Percentiles rank a stretch among this genome's conserved stretches.
These are phyloP conservation scores for Semnopithecus entellus DNA, from an alignment of 2,113 vertebrate species.

Conservation along the genomic window DNA sequence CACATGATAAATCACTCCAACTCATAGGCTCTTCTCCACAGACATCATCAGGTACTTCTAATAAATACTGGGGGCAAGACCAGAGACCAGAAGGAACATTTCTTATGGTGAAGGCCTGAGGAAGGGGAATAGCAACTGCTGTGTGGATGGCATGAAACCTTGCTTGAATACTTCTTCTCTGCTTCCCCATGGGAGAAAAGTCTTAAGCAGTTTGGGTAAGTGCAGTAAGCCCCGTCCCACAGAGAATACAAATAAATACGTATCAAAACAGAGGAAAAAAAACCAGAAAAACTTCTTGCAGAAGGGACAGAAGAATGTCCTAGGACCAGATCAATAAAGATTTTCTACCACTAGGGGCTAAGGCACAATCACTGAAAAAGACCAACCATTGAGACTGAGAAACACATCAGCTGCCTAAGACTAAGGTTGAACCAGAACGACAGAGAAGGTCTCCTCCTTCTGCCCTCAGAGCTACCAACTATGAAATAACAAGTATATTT, in stretches of 20 bases:
- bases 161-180: not conserved
- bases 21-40: not conserved
- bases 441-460: not conserved
- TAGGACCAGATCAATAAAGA: not conserved
- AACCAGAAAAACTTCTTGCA: not conserved
- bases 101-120: not conserved
- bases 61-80: not conserved
- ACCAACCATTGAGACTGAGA: not conserved
- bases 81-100: not conserved
- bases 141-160: not conserved
- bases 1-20: not conserved
- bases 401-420: not conserved
- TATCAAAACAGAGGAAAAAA: not conserved
- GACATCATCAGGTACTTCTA: not conserved
- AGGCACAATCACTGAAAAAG: not conserved
- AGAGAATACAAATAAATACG: not conserved
- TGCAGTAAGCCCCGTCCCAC: not conserved
- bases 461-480: not conserved
- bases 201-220: not conserved
- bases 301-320: not conserved
- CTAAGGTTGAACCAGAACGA: not conserved
- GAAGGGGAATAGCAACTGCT: not conserved
- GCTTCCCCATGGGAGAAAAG: not conserved
- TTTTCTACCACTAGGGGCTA: not conserved
- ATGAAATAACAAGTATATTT: not conserved